A percentile compares a stretch with the other conserved stretches of the same genome.
These are phyloP conservation scores for Scolanthus callimorphus DNA, from an alignment of 92 coral and sea anemone genomes.

Conservation along the genomic window DNA sequence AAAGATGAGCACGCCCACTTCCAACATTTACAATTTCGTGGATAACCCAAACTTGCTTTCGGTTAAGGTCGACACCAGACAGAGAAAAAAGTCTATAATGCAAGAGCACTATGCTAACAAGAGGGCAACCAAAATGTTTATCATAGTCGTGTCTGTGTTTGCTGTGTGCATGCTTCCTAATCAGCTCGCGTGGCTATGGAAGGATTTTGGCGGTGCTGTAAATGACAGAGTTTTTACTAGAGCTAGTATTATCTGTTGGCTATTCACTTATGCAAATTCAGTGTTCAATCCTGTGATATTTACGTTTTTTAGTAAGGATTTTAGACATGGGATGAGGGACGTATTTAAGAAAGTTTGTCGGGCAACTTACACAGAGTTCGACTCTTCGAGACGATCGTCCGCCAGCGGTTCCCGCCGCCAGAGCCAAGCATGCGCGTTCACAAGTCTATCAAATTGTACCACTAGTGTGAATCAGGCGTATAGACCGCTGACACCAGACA, in stretches of 20 bases:
- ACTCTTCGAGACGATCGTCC: background rate
- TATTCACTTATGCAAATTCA: conserved; percentile 75
- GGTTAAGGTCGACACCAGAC: background rate
- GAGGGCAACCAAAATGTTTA: conserved; percentile 71
- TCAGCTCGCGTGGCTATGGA: conserved; percentile 78
- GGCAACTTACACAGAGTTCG: background rate
- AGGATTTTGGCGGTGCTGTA: conserved; percentile 67
- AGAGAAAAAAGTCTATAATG: background rate
- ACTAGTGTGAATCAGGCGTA: background rate
- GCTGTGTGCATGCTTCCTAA: conserved; percentile 82
- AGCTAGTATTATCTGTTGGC: conserved; percentile 74
- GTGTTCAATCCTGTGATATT: conserved; percentile 75
- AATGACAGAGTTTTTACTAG: conserved; percentile 23
- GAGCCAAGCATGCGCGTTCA: background rate
- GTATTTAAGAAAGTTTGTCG: conserved; percentile 10
- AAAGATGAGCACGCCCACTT: background rate
- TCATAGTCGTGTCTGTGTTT: conserved; percentile 62
- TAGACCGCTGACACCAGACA: background rate
- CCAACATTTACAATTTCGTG: background rate
- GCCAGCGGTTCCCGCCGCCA: conserved; percentile 1
- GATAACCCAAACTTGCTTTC: background rate
- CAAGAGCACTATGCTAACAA: conserved; percentile 42
- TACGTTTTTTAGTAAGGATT: conserved; percentile 56
- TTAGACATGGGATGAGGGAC: conserved; percentile 49
- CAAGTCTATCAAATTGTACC: background rate